Conservation (phyloP, 2,113 vertebrate genomes). For the Chinchilla lanigera region DNA sequence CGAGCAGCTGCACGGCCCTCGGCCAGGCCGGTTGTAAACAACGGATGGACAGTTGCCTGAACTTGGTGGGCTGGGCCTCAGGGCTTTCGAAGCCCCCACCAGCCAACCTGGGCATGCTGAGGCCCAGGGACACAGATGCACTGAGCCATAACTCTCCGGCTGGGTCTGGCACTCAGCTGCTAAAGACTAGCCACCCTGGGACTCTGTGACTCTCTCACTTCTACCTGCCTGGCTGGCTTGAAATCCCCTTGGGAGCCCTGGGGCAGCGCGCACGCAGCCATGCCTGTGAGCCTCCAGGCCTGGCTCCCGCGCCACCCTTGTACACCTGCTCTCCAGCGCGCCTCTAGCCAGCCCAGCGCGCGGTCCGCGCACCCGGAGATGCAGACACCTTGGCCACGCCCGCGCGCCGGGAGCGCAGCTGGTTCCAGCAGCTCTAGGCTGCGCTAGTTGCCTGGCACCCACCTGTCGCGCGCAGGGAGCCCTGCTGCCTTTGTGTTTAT, state of each 20-base stretch:
- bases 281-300: neutral
- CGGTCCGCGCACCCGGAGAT: neutral
- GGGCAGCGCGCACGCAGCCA: neutral
- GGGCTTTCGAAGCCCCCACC: constrained; percentile 6
- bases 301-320: neutral
- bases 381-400: neutral
- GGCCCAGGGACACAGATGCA: neutral
- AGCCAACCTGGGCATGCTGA: neutral
- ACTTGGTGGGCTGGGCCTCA: neutral
- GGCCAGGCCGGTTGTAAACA: constrained; percentile 85
- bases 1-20: constrained; percentile 85
- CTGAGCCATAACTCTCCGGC: neutral
- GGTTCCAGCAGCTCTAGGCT: constrained; percentile 34
- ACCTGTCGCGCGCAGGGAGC: constrained; percentile 58
- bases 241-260: neutral
- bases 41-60: neutral
- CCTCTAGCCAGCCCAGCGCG: neutral
- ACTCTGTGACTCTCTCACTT: neutral
- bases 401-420: constrained; percentile 50
- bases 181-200: neutral
- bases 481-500: constrained; percentile 59
- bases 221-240: neutral
- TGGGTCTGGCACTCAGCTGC: neutral
- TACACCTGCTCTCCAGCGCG: neutral
- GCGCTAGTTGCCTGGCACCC: constrained; percentile 69